Conservation (phyloP, 2,797 vertebrate genomes). For the Oophaga sylvatica region DNA sequence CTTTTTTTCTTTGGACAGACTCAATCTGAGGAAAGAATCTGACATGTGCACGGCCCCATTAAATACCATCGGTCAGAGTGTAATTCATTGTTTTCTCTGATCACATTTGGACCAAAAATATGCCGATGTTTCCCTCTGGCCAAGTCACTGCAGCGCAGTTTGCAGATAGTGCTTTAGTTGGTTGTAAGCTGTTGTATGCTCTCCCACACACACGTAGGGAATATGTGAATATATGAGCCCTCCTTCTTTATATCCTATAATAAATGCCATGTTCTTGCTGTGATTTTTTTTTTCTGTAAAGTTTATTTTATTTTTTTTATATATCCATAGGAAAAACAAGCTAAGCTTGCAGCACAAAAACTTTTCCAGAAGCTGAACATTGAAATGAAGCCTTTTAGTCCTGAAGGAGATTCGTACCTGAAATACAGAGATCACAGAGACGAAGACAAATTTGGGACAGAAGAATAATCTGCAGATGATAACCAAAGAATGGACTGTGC, state of each 20-base stretch:
- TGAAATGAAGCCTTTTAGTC: slow-evolving; percentile 81
- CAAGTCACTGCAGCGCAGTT: too few relatives aligned
- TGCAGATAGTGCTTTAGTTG: too few relatives aligned
- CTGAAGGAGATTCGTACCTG: slow-evolving; percentile 78
- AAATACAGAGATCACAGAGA: slow-evolving; percentile 87
- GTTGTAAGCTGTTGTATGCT: neutral
- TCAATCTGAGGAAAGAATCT: too few relatives aligned
- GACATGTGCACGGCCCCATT: too few relatives aligned
- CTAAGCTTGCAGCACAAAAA: slow-evolving; percentile 89
- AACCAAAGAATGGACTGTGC: neutral
- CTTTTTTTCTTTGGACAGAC: too few relatives aligned
- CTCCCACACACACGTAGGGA: neutral
- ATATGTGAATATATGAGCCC: neutral
- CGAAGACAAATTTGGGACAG: slow-evolving; percentile 78
- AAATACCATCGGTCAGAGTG: too few relatives aligned
- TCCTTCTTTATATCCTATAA: too few relatives aligned
- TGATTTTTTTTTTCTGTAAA: neutral
- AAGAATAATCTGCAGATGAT: slow-evolving; percentile 71
- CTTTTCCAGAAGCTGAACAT: slow-evolving; percentile 84
- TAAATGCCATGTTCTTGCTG: neutral
- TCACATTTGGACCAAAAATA: too few relatives aligned
- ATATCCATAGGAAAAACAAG: slow-evolving; percentile 85
- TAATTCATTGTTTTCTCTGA: too few relatives aligned
- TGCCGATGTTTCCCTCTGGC: too few relatives aligned
- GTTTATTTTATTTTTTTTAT: neutral